These are phyloP conservation scores for Ligdia adustata DNA, from an alignment of 2,888 invertebrate species.

Conservation along the genomic window DNA sequence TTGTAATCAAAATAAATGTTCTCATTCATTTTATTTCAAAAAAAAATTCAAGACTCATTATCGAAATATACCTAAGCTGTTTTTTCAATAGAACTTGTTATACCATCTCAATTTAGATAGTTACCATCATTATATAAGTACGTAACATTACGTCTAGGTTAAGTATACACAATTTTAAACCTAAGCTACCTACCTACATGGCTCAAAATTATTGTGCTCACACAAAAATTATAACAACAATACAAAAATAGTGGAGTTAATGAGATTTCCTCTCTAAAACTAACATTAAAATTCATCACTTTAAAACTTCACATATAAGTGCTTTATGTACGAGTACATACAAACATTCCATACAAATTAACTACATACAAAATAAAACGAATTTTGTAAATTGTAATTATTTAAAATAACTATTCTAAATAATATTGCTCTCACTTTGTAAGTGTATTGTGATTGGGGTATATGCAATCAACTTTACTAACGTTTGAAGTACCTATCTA, in stretches of 20 bases:
- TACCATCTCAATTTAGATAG: background rate
- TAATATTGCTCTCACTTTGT: conserved; percentile 12
- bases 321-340: conserved; percentile 34
- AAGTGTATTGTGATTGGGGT: conserved; percentile 11
- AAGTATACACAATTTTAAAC: conserved; percentile 50
- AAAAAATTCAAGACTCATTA: no score
- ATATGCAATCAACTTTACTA: no score
- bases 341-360: conserved; percentile 30
- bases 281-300: conserved; percentile 19
- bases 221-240: conserved; percentile 46
- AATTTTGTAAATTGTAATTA: conserved; percentile 16
- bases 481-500: no score
- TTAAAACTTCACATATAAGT: conserved; percentile 34
- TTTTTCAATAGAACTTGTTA: no score
- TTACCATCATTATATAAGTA: conserved; percentile 4
- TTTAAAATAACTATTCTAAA: conserved; percentile 7
- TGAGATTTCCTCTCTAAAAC: conserved; percentile 57
- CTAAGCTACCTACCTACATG: conserved; percentile 43
- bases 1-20: no score
- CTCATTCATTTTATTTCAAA: no score
- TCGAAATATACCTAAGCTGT: no score
- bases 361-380: conserved; percentile 24
- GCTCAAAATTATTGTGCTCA: conserved; percentile 58
- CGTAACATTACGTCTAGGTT: conserved; percentile 44
- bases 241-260: conserved; percentile 58